These are phyloP conservation scores for Petrocephalus schoutedeni DNA, from an alignment of 2,797 vertebrate species.

Conservation along the genomic window DNA sequence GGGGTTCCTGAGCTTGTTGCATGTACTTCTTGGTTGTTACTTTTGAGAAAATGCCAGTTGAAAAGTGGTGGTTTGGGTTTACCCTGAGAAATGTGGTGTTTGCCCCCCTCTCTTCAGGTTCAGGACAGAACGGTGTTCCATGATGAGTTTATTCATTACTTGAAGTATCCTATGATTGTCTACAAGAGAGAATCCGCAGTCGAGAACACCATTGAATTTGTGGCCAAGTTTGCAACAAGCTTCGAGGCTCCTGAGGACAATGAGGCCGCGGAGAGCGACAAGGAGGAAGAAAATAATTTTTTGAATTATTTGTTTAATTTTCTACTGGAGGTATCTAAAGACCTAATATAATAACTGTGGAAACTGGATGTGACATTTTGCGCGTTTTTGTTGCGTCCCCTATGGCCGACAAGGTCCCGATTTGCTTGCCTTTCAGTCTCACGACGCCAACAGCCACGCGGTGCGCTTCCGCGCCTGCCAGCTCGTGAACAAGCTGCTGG, in stretches of 20 bases:
- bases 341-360: not conserved
- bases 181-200: conserved; percentile 84
- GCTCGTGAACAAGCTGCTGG: conserved; percentile 87
- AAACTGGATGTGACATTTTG: not conserved
- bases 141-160: conserved; percentile 77
- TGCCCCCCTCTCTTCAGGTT: conserved; percentile 53
- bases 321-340: conserved; percentile 74
- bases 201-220: conserved; percentile 84
- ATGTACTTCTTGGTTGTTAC: not conserved
- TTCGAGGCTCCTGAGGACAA: conserved; percentile 64
- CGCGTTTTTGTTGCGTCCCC: not conserved
- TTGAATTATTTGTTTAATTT: conserved; percentile 83
- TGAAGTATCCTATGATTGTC: conserved; percentile 85
- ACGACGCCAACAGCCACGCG: conserved; percentile 76
- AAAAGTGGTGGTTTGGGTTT: not conserved
- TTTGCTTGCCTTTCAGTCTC: conserved; percentile 63
- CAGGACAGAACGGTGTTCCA: conserved; percentile 76
- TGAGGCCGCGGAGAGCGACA: conserved; percentile 43
- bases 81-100: not conserved
- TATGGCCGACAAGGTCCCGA: not conserved
- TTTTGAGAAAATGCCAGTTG: not conserved
- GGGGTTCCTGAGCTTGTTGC: not conserved
- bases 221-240: conserved; percentile 76
- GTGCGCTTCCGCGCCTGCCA: conserved; percentile 89
- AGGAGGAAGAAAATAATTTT: conserved; percentile 65